A percentile compares a stretch with the other conserved stretches of the same genome.
phyloP scores from a whole-genome alignment of 2,888 invertebrate genomes.

The Tenthredo notha region DNA sequence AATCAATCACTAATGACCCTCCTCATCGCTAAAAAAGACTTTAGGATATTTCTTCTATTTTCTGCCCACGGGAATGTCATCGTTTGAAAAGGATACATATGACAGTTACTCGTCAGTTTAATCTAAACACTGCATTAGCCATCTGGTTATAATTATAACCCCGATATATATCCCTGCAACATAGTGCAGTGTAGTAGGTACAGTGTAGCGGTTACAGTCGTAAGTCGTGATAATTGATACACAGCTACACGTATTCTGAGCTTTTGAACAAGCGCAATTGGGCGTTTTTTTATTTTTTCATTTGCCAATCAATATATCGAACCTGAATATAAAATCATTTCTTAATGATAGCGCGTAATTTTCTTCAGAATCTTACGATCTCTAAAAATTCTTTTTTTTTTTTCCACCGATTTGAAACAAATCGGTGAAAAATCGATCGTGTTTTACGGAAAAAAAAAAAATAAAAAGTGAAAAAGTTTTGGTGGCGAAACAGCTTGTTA shows the following conservation, averaged over 20 bases:
- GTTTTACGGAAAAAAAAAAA: background rate
- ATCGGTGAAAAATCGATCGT: background rate
- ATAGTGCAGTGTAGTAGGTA: background rate
- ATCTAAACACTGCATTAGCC: slow-evolving; percentile 38
- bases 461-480: background rate
- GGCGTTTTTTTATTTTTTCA: background rate
- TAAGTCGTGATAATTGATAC: slow-evolving; percentile 9
- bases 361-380: no score
- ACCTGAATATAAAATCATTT: background rate
- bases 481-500: background rate
- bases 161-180: background rate
- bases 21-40: background rate
- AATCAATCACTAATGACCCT: background rate
- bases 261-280: background rate
- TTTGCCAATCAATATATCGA: background rate
- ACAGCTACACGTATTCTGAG: background rate
- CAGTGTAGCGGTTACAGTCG: background rate
- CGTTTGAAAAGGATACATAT: slow-evolving; percentile 25
- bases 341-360: background rate
- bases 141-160: slow-evolving; percentile 40
- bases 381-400: background rate
- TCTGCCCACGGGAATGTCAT: background rate
- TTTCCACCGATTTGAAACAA: background rate
- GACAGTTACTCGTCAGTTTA: slow-evolving; percentile 30
- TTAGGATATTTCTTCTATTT: background rate